Conservation (phyloP, 2,888 invertebrate genomes). For the Acrobasis consociella region DNA sequence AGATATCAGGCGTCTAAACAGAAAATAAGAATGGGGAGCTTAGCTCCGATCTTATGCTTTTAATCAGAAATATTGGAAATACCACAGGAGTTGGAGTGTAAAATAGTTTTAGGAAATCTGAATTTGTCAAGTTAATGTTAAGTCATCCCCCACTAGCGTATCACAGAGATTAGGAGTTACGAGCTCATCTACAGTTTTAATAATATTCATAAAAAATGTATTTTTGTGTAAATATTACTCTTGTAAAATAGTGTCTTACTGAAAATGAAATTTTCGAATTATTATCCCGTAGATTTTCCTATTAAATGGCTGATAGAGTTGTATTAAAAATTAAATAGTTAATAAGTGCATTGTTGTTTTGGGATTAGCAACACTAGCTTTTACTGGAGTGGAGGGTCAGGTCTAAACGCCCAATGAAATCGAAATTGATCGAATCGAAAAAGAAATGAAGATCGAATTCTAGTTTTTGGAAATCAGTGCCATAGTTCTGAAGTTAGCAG, state of each 20-base stretch:
- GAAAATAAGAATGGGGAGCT: background rate
- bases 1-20: background rate
- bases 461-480: background rate
- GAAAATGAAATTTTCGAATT: conserved; percentile 37
- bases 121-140: background rate
- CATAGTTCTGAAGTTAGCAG: background rate
- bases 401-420: no score
- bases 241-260: conserved; percentile 29
- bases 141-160: background rate
- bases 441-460: no score
- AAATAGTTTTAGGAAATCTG: background rate
- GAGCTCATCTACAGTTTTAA: conserved; percentile 9
- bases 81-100: background rate
- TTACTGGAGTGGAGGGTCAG: background rate
- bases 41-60: background rate
- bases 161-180: background rate
- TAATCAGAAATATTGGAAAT: background rate
- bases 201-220: conserved; percentile 28
- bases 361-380: background rate
- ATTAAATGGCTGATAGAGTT: background rate
- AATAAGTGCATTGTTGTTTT: background rate
- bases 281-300: conserved; percentile 12
- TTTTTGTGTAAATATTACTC: conserved; percentile 35
- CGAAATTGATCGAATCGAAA: no score
- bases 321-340: background rate